A percentile compares a stretch with the other conserved stretches of the same genome.
phyloP scores from a whole-genome alignment of 2,888 invertebrate genomes.

The Meandrusa payeni region DNA sequence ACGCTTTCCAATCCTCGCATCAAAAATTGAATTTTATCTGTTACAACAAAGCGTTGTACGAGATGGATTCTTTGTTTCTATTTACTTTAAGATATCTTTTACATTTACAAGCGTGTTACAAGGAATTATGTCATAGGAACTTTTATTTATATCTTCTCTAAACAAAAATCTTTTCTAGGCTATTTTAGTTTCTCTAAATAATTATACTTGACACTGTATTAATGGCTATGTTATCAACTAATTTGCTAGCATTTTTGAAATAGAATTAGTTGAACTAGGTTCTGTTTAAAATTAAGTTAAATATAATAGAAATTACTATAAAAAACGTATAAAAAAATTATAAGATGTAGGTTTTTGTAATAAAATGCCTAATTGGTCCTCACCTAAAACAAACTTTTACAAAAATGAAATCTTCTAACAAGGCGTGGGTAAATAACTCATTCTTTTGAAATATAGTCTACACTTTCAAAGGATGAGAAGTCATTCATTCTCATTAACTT shows the following conservation, averaged over 20 bases:
- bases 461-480: not conserved
- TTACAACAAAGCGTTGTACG: slow-evolving; percentile 44
- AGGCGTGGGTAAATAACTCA: slow-evolving; percentile 20
- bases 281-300: too few species aligned
- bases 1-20: slow-evolving; percentile 74
- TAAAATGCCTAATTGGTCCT: not conserved
- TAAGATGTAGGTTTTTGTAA: too few species aligned
- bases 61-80: slow-evolving; percentile 58
- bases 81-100: slow-evolving; percentile 1
- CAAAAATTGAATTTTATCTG: slow-evolving; percentile 78
- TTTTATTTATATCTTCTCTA: too few species aligned
- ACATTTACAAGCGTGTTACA: not conserved
- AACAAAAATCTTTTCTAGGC: too few species aligned
- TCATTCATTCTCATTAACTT: not conserved
- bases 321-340: too few species aligned
- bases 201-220: too few species aligned
- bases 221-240: too few species aligned
- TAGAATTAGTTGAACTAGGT: too few species aligned
- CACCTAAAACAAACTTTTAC: not conserved
- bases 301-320: too few species aligned
- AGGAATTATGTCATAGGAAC: too few species aligned
- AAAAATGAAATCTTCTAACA: not conserved
- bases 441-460: slow-evolving; percentile 3
- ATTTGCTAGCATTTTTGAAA: too few species aligned
- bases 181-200: too few species aligned